Conservation (phyloP, 2,797 vertebrate species). For the Darevskia nairensis region DNA sequence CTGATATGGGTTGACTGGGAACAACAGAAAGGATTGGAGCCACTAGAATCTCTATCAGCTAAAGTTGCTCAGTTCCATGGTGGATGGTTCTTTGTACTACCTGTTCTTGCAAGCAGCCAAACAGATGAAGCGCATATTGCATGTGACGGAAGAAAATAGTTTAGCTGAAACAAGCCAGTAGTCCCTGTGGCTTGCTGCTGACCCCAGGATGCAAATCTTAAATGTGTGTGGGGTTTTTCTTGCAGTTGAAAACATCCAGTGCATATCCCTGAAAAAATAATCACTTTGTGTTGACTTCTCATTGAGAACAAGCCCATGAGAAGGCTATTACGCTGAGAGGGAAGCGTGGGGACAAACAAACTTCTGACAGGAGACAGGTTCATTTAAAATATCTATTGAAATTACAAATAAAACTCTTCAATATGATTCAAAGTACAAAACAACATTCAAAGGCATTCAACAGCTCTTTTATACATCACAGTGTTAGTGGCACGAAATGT, state of each 20-base stretch:
- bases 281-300: not conserved
- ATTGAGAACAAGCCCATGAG: not conserved
- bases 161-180: not conserved
- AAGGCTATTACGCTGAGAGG: not conserved
- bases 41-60: not conserved
- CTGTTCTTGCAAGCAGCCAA: not conserved
- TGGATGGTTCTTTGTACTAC: not conserved
- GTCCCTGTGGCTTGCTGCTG: not conserved
- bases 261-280: too few species aligned
- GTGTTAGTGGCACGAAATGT: conserved; percentile 87
- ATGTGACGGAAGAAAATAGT: not conserved
- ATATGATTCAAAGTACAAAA: conserved; percentile 79
- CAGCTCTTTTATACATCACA: conserved; percentile 86
- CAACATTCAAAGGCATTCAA: conserved; percentile 80
- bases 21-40: not conserved
- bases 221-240: not conserved
- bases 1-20: not conserved
- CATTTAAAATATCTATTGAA: conserved; percentile 82
- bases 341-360: too few species aligned
- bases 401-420: conserved; percentile 77
- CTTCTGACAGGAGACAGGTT: conserved; percentile 59
- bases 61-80: not conserved
- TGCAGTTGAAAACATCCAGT: not conserved
- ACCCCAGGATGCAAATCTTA: not conserved
- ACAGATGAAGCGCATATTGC: not conserved